Evolutionary conservation across 2,888 invertebrate genomes (phyloP), one percentile per base, ranked within the genome.

Genomic region (Aleiodes alternator): DNA sequence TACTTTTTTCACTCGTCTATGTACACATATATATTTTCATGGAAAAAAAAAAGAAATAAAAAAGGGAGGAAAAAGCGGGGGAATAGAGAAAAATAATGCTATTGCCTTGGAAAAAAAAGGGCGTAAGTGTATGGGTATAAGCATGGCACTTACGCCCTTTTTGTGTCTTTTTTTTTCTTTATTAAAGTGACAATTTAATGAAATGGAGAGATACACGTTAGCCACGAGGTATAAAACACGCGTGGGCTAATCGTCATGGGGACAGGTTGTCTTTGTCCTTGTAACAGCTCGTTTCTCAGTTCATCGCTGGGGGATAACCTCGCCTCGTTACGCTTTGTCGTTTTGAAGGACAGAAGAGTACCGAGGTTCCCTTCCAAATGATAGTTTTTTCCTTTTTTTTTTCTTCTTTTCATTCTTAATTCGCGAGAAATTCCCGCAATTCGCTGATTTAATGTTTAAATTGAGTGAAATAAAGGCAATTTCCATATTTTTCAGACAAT

Each of bases 261-360:
- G 74, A 75, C 74, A 75, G 73, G 76, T 74, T 68, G 70, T 73
- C 64, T 76, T 72, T 78, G 78, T 76, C 78, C 78, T 78, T 78
- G 78, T 71, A 59, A 23, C 43, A 56, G 70, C 61, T 38, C 53
- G 38, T 34, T 34, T 31, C 70, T 23, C 29, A 8, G 56, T 66
- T 64, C 70, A 70, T 66, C 61, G 38, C 31, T 61, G 66, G 61
- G n/a, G 43, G 48, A 61, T 66, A 75, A 61, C 51, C 64, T 75
- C 55, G 64, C 61, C 64, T 64, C 56, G 70, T 75, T 61, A 70
- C 61, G 55, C 75, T 69, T 68, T 55, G 64, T 53, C 48, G 57
- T 69, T 73, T 73, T 73, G 56, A 66, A 68, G 72, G 72, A 61
- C 72, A 61, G 43, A 23, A 34, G 34, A 5, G 7, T 4, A 43